Evolutionary conservation across 2,113 vertebrate genomes (phyloP), one percentile per base, ranked within the genome.

Genomic region (Coptodon rendalli): DNA sequence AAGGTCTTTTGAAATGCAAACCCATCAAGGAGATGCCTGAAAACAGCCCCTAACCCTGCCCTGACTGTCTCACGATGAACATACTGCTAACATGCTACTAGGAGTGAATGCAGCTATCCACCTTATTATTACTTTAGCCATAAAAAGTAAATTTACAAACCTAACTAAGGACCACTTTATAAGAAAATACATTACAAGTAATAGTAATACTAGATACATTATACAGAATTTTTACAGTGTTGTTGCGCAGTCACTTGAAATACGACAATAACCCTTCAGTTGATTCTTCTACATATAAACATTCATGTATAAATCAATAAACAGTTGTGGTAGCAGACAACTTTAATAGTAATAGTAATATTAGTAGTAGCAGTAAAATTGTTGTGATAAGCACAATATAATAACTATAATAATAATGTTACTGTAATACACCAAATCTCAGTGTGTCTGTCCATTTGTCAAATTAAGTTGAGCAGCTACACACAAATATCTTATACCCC

Each of bases 1-100:
- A 96, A 96, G 95, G 95, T 96, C 95, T 96, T 96, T 95, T 96
- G 91, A 96, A 96, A 96, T 95, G 94, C 92, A 95, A 96, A 95
- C 91, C 95, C 93, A 95, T 96, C 92, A 95, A 95, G 92, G 89
- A 95, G 93, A 95, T 91, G 89, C 82, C 87, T 92, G 90, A 82
- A 92, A 88, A 90, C 71, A 54, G 17, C 59, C 54, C 68, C 83
- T 73, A 86, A 66, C 56, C 80, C 61, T 66, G 34, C 36, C 71
- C 84, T 57, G 45, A n/a, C 87, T 27, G 71, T 54, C 84, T 80
- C 52, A 83, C 16, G 27, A 86, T 68, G 83, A 88, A 88, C 81
- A 34, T 17, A 63, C 79, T 84, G 66, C 79, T 73, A 57, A 84
- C 81, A 36, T 85, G 85, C 43, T 80, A 82, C 80, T 9, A 76